Percentiles rank a stretch among this genome's conserved stretches.
phyloP scores from a whole-genome alignment of 2,797 vertebrate species.

The Rhyacichthys aspro region DNA sequence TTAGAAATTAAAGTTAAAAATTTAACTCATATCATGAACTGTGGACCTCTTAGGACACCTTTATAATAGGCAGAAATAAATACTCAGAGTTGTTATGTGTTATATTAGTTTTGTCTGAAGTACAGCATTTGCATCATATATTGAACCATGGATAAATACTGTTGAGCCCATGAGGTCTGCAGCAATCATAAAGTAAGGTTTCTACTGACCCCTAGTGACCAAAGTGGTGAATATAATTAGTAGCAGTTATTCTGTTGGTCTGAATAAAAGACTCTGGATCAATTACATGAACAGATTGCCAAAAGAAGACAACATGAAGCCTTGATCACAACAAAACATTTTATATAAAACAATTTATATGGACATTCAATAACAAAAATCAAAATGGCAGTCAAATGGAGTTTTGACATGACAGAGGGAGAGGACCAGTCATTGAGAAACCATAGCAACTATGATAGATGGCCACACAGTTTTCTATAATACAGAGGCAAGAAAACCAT shows the following conservation, averaged over 20 bases:
- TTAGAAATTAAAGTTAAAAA: no score
- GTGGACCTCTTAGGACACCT: no score
- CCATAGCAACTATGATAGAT: slow-evolving; percentile 73
- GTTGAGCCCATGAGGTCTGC: no score
- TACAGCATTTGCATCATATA: no score
- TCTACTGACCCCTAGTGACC: slow-evolving; percentile 6
- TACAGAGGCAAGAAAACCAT: slow-evolving; percentile 69
- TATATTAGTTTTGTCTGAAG: no score
- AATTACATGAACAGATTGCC: slow-evolving; percentile 6
- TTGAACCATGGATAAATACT: no score
- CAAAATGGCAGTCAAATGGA: slow-evolving; percentile 79
- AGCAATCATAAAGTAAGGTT: neutral
- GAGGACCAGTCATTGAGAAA: slow-evolving; percentile 70
- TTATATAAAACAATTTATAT: slow-evolving; percentile 86
- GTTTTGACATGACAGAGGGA: slow-evolving; percentile 66
- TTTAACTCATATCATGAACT: no score
- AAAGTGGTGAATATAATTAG: neutral
- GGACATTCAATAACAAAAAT: slow-evolving; percentile 85
- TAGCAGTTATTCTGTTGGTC: neutral
- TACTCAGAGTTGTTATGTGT: no score
- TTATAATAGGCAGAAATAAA: no score
- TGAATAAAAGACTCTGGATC: no score
- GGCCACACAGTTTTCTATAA: slow-evolving; percentile 70
- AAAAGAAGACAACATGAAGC: slow-evolving; percentile 47
- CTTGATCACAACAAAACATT: slow-evolving; percentile 76